Conservation (phyloP, 1,140 invertebrate species). For the Conus ventricosus region DNA sequence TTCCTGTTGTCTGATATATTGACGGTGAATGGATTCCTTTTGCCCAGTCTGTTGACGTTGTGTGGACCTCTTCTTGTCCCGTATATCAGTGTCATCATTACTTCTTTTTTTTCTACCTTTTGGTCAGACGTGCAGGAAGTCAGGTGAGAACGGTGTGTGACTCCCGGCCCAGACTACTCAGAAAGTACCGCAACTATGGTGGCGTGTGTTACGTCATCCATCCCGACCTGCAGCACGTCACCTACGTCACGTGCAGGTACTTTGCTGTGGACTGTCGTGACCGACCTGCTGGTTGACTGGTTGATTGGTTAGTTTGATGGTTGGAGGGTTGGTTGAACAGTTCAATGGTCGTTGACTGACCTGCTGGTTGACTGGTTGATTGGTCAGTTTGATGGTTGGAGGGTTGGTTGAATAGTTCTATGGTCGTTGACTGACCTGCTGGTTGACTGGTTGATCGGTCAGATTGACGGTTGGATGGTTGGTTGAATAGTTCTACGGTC, state of each 20-base stretch:
- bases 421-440: neutral
- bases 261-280: neutral
- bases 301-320: neutral
- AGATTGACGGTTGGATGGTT: too few relatives aligned
- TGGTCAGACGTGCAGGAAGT: neutral
- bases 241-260: neutral
- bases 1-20: too few relatives aligned
- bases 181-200: neutral
- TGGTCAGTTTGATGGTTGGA: neutral
- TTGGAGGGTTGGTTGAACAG: too few relatives aligned
- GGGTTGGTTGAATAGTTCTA: too few relatives aligned
- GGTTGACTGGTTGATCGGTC: neutral
- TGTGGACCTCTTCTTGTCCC: too few relatives aligned
- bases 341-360: too few relatives aligned
- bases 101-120: too few relatives aligned
- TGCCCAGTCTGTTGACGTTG: too few relatives aligned
- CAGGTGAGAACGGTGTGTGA: neutral
- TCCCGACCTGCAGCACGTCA: neutral
- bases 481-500: too few relatives aligned
- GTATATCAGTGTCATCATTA: too few relatives aligned
- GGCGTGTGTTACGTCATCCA: neutral
- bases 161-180: neutral
- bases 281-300: neutral
- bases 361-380: neutral
- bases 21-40: too few relatives aligned